Evolutionary conservation across 2,113 vertebrate species (phyloP).

Genomic region (Gobio gobio): DNA sequence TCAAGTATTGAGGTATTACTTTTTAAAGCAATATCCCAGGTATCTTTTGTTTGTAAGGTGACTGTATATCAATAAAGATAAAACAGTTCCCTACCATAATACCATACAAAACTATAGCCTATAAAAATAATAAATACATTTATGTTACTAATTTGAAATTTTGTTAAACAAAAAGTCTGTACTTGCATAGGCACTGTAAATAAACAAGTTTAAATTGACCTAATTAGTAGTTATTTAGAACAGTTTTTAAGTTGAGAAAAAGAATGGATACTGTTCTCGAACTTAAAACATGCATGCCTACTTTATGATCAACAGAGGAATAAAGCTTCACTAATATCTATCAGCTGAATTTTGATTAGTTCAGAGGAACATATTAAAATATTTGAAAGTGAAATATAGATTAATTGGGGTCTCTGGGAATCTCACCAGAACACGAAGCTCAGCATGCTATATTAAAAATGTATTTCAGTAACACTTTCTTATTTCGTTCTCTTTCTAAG

Average conservation of each 20-base stretch:
- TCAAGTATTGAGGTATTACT: too few species aligned
- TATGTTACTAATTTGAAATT: too few species aligned
- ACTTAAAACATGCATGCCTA: neutral
- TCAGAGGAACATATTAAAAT: neutral
- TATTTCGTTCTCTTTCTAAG: constrained; percentile 19
- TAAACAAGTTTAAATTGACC: too few species aligned
- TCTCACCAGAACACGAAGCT: neutral
- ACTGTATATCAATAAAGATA: too few species aligned
- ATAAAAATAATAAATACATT: too few species aligned
- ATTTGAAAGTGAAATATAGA: constrained; percentile 4
- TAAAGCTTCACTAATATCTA: neutral
- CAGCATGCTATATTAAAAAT: neutral
- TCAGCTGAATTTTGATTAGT: constrained; percentile 10
- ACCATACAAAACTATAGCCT: too few species aligned
- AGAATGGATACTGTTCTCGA: neutral
- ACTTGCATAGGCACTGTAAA: too few species aligned
- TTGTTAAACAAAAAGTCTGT: too few species aligned
- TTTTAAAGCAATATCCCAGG: too few species aligned
- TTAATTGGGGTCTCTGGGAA: constrained; percentile 10
- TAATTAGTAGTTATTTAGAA: too few species aligned
- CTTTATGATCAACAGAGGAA: neutral
- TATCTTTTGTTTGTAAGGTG: too few species aligned
- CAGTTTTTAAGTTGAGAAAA: neutral
- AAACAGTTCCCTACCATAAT: too few species aligned
- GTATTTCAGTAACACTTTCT: constrained; percentile 16